Evolutionary conservation across 2,113 vertebrate genomes (phyloP), one percentile per base, ranked within the genome.

Genomic region (Ophiodon elongatus): DNA sequence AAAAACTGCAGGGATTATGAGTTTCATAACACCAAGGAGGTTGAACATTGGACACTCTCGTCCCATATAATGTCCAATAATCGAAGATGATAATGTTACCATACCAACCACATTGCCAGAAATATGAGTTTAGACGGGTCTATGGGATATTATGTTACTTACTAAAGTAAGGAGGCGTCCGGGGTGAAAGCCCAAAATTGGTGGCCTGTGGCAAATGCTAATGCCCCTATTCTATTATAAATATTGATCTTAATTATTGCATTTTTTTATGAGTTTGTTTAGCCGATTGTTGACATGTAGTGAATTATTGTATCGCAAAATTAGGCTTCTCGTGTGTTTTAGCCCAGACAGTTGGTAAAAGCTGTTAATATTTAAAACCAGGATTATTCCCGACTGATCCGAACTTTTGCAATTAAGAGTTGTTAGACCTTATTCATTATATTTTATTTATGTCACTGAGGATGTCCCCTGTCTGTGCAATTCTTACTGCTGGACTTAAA

Each of bases 51-150:
- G 45, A 73, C 65, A 27, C 19, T 66, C 25, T 78, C 31, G 8
- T 77, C 23, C 31, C 33, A 74, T 14, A 33, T 60, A 56, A 72
- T 45, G n/a, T 35, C 59, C 35, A 52, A 60, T 80, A 78, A 45
- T 76, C 73, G 45, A 63, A 60, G 23, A 69, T 33, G 15, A 78
- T 66, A 80, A 76, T 66, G 41, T 70, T 54, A 29, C 29, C 27
- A 17, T 50, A 8, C 25, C 47, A 52, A 23, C 19, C 19, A 21
- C 19, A 6, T 21, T 21, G 54, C 3, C 10, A 57, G 25, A 27
- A 14, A 57, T 14, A 27, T 11, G 5, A 57, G 15, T 57, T 57
- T 1, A 56, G 54, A 13, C 25, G 13, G 50, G 23, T 23, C 50
- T 54, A 27, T 57, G 25, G 13, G 4, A 57, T 56, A 56, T 56